These are phyloP conservation scores for Penelope pileata DNA, from an alignment of 2,113 vertebrate species.

Conservation along the genomic window DNA sequence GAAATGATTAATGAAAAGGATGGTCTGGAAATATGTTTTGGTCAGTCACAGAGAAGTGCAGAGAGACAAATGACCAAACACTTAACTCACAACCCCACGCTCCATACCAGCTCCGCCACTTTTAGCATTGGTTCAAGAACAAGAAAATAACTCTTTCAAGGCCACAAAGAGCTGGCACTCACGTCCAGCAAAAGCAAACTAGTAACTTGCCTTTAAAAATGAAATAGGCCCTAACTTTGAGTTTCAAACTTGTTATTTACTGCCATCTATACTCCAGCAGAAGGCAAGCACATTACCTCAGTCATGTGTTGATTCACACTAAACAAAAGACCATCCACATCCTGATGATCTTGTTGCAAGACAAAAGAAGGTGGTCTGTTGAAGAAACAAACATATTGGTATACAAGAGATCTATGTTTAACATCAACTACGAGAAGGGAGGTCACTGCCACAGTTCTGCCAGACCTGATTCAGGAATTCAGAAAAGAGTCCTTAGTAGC, in stretches of 20 bases:
- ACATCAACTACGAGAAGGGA: background rate
- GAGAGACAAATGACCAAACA: background rate
- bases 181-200: background rate
- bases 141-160: background rate
- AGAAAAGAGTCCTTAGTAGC: background rate
- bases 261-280: background rate
- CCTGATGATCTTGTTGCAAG: background rate
- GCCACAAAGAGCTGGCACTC: background rate
- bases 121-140: background rate
- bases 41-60: background rate
- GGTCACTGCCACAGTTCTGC: background rate
- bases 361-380: background rate
- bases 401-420: background rate
- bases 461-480: background rate
- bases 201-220: background rate
- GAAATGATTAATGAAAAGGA: background rate
- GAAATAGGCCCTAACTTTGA: background rate
- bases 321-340: background rate
- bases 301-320: background rate
- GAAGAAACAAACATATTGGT: background rate
- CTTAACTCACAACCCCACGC: background rate
- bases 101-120: rapidly evolving
- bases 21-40: background rate
- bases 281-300: background rate
- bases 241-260: background rate